Base-by-base conservation (phyloP, 2,797 vertebrate species). In the Phoebastria nigripes region DNA sequence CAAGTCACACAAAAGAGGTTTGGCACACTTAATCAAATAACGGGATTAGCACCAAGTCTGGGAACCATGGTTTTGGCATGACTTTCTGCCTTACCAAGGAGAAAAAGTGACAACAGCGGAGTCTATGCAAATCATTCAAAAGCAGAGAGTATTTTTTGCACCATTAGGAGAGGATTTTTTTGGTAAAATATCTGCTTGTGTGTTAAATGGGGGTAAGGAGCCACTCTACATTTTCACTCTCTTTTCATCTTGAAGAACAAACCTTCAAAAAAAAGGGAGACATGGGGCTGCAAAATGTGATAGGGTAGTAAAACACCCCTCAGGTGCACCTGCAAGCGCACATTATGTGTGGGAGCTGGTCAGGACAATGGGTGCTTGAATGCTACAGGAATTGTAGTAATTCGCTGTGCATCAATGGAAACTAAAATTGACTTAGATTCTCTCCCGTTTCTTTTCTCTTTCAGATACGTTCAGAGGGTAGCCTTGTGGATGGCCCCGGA, bases 401-500 rank as follows among this genome's bases (percentile, higher is more conserved):
- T 29, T 26, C 35, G 8, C 54, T 69, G 13, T 41, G 52, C 78
- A 39, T 44, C 37, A 69, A 5, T 14, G 5, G 49, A 72, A 87
- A 80, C 18, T 31, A 65, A 67, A 93, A 71, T 9, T 87, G 15
- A 97, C 46, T 74, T 84, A 31, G 8, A 44, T 65, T 83, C 37
- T 80, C 82, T 94, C 44, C 29, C 3, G 0, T 74, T 76, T 83
- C 44, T 39, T 93, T 82, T 98, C 79, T 97, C 82, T 98, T 98
- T 85, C 98, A 99, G 99, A 98, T 96, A 98, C 97, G 92, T 97
- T 98, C 95, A 97, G 96, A 99, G 98, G 98, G 98, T 98, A 99
- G 98, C 98, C 98, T 98, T 97, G 98, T 99, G 99, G 98, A 99
- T 99, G 99, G 99, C 99, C 98, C 98, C 98, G 98, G 98, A 99